Percentiles rank a stretch among this genome's conserved stretches.
These are phyloP conservation scores for Cephus pygmeus DNA, from an alignment of 2,888 invertebrate genomes.

Conservation along the genomic window DNA sequence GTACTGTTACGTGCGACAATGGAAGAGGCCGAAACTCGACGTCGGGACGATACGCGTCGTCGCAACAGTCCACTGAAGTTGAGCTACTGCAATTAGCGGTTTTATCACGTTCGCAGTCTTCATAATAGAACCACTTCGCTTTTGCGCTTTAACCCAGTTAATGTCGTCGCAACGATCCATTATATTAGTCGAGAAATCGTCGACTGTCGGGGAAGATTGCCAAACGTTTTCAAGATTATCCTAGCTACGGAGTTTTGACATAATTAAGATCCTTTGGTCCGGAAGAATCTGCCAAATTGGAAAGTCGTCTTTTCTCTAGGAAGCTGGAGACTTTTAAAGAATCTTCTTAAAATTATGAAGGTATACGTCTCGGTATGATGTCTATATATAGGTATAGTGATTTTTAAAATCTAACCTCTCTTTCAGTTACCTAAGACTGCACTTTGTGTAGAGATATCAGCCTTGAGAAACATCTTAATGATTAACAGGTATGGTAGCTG, in stretches of 20 bases:
- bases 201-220: not conserved
- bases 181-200: not conserved
- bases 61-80: conserved; percentile 2
- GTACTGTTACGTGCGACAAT: not conserved
- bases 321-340: not conserved
- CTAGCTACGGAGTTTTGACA: not conserved
- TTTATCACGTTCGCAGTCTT: not conserved
- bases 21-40: not conserved
- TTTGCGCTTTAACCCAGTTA: not conserved
- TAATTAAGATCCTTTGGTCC: not conserved
- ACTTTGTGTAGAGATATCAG: not conserved
- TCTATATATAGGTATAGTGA: not conserved
- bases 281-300: not conserved
- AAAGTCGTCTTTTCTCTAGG: too few relatives aligned
- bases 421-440: not conserved
- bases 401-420: not conserved
- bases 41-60: not conserved
- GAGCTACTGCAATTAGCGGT: conserved; percentile 4
- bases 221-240: not conserved
- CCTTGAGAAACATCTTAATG: not conserved
- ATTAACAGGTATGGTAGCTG: not conserved
- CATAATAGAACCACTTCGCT: not conserved
- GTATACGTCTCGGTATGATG: not conserved
- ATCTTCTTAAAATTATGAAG: not conserved
- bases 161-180: not conserved